A percentile compares a stretch with the other conserved stretches of the same genome.
Conservation (phyloP, 2,888 invertebrate genomes). For the Coenonympha arcania region DNA sequence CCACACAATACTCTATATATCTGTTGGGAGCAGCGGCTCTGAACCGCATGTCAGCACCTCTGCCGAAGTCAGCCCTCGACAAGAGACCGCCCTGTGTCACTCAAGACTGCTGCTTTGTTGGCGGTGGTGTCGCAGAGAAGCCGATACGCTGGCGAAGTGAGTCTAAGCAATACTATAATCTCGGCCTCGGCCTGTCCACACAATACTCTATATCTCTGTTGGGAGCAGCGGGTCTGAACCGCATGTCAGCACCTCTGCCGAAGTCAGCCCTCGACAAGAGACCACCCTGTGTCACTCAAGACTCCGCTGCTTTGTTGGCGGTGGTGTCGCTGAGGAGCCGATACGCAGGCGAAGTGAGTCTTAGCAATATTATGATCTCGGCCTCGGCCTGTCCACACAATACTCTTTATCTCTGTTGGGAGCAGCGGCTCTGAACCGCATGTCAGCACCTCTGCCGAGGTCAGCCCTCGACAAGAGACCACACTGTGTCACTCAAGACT, state of each 20-base stretch:
- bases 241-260: constrained; percentile 75
- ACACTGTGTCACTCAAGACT: constrained; percentile 88
- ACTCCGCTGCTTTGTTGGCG: constrained; percentile 89
- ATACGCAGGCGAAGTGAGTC: constrained; percentile 86
- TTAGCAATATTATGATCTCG: constrained; percentile 89
- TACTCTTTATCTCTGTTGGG: constrained; percentile 87
- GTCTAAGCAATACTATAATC: constrained; percentile 10
- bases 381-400: constrained; percentile 93
- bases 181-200: no score
- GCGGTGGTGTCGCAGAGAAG: constrained; percentile 88
- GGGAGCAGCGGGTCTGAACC: constrained; percentile 84
- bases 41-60: constrained; percentile 76
- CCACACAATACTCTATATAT: no score
- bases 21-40: constrained; percentile 86
- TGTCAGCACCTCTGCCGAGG: constrained; percentile 75
- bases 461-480: constrained; percentile 86
- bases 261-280: constrained; percentile 83
- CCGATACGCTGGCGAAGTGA: constrained; percentile 89
- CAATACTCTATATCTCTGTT: no score
- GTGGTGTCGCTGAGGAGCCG: constrained; percentile 88
- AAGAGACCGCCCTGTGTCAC: constrained; percentile 89
- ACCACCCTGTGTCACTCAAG: constrained; percentile 88
- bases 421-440: constrained; percentile 82
- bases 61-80: constrained; percentile 80
- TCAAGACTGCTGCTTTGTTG: constrained; percentile 88